Evolutionary conservation across 2,888 invertebrate genomes (phyloP), one percentile per base, ranked within the genome.

Genomic region (Zygothrica quintamaculata): DNA sequence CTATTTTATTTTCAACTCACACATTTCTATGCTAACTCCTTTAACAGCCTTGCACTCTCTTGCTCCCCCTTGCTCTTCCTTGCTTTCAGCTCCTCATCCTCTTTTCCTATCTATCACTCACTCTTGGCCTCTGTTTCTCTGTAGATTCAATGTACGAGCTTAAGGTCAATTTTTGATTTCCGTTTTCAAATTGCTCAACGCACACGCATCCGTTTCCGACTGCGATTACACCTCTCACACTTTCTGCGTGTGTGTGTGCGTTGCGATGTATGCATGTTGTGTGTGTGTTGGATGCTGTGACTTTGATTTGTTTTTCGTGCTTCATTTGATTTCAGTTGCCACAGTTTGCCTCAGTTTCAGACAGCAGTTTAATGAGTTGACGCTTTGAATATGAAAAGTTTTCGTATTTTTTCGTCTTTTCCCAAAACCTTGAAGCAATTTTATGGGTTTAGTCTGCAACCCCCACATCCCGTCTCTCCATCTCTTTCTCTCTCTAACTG

Each of bases 151-250:
- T 40, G 31, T 37, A 42, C 18, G 53, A 51, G 59, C 74, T 87
- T 78, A 78, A 78, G 82, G 87, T 84, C 87, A 84, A 84, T 87
- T 84, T 84, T 82, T 87, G 82, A 82, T 82, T 82, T 82, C 82
- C 82, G 87, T 60, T 81, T 74, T 84, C 82, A 72, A 84, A 84
- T 84, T 84, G 87, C 85, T 69, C 71, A 69, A 70, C 76, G 81
- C 87, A 87, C 85, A 87, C 78, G 67, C 79, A 81, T 84, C 78
- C 82, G 73, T 68, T 84, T 84, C 80, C 79, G 80, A 61, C 70
- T 61, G 65, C 67, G 73, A 66, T 70, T 68, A 59, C 58, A 76
- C 76, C 72, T 59, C 18, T 22, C 18, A 2, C 18, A 22, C 40
- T 48, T 56, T 56, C 36, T 60, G 55, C 46, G 50, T 53, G 36